phyloP scores from a whole-genome alignment of 2,113 vertebrate species.

The Calidris pygmaea region DNA sequence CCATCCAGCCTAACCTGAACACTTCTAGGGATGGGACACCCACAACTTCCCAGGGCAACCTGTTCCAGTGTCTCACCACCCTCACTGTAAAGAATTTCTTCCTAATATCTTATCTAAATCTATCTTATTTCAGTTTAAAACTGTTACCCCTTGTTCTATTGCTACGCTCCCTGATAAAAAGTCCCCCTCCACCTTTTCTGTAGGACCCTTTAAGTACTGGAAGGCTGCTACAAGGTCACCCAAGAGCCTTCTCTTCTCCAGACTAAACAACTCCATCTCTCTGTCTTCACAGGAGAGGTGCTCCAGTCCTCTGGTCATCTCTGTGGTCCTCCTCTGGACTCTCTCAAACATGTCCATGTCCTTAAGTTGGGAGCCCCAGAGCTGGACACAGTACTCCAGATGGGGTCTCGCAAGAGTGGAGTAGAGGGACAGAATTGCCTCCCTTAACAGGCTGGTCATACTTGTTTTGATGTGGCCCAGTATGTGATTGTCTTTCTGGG shows the following conservation, averaged over 20 bases:
- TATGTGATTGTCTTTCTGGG: not conserved
- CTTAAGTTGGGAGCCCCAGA: not conserved
- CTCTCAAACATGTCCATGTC: not conserved
- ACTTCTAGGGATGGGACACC: not conserved
- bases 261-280: not conserved
- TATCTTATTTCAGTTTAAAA: not conserved
- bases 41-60: not conserved
- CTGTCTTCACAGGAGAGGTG: not conserved
- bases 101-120: not conserved
- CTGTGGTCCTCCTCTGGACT: not conserved
- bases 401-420: not conserved
- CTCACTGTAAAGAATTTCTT: not conserved
- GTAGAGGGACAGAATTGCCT: not conserved
- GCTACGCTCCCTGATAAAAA: not conserved
- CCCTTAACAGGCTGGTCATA: not conserved
- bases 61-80: not conserved
- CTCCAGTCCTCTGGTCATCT: not conserved
- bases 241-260: not conserved
- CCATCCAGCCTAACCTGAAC: not conserved
- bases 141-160: not conserved
- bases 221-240: not conserved
- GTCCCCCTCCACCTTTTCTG: no score
- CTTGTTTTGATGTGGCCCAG: not conserved
- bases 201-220: not conserved
- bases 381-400: not conserved